Percentiles rank a stretch among this genome's conserved stretches.
Conservation (phyloP, 1,140 invertebrate genomes). For the Nymphalis io region DNA sequence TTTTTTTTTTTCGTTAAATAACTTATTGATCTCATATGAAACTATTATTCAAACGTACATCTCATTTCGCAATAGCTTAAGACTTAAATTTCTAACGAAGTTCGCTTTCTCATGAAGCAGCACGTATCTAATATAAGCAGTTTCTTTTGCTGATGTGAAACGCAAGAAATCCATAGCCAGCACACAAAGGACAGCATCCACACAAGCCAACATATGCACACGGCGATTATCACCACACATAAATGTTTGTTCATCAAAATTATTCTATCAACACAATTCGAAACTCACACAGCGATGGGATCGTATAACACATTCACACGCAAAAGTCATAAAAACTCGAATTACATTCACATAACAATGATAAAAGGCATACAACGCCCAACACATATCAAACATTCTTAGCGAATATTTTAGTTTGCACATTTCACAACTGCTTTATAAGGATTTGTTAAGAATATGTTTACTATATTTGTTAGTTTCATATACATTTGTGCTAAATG, state of each 20-base stretch:
- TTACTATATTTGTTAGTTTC: no score
- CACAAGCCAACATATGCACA: background rate
- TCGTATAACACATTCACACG: background rate
- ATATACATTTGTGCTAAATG: no score
- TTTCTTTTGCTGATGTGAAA: slow-evolving; percentile 35
- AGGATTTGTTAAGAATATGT: no score
- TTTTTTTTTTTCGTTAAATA: no score
- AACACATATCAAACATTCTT: background rate
- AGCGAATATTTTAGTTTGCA: background rate
- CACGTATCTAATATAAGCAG: slow-evolving; percentile 32
- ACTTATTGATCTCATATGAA: background rate
- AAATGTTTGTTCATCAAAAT: background rate
- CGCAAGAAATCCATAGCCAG: slow-evolving; percentile 4
- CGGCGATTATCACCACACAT: background rate
- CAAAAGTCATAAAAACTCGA: background rate
- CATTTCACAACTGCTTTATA: no score
- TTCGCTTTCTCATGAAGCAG: slow-evolving; percentile 33
- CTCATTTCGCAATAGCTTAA: background rate
- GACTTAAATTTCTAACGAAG: slow-evolving; percentile 6
- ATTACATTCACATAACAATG: background rate
- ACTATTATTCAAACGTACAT: background rate
- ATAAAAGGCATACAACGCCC: background rate
- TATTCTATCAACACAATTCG: background rate
- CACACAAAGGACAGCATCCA: background rate
- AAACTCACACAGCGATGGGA: background rate